Conservation (phyloP, 30 jellyfish, hydroid and myxozoan species). For the Cassiopea andromeda region DNA sequence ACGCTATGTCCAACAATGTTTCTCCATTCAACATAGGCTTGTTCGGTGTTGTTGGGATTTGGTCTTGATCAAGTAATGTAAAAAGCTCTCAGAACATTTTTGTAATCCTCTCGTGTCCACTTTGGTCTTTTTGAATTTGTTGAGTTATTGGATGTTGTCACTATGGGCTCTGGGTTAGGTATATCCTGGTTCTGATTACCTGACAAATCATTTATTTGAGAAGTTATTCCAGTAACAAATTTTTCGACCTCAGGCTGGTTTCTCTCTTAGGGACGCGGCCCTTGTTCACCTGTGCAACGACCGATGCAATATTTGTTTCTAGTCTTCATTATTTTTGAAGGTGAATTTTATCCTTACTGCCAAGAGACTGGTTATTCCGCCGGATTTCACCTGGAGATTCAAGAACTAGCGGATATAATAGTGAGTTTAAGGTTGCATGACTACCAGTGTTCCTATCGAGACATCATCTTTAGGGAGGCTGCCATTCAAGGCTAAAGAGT, state of each 20-base stretch:
- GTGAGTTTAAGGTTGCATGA: not conserved
- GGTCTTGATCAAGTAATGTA: not conserved
- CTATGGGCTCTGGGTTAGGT: conserved; percentile 15
- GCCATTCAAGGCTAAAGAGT: not conserved
- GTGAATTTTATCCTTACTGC: conserved; percentile 8
- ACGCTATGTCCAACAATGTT: not conserved
- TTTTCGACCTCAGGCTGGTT: no score
- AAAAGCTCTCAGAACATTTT: not conserved
- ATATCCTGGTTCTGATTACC: conserved; percentile 33
- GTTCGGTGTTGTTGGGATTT: not conserved
- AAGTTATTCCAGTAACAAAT: no score
- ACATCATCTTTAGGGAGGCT: not conserved
- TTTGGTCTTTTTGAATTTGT: not conserved
- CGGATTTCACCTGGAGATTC: not conserved
- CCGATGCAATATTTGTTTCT: conserved; percentile 36
- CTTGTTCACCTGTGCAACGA: conserved; percentile 66
- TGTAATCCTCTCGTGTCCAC: conserved; percentile 8
- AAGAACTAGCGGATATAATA: not conserved
- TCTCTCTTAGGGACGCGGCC: conserved; percentile 46
- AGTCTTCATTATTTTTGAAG: not conserved
- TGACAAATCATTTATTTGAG: no score
- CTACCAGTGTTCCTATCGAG: not conserved
- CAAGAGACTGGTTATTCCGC: not conserved
- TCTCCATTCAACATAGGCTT: conserved; percentile 11
- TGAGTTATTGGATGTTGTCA: conserved; percentile 15